Conservation (phyloP, 2,888 invertebrate species). For the Drosophila neoperkinsi region DNA sequence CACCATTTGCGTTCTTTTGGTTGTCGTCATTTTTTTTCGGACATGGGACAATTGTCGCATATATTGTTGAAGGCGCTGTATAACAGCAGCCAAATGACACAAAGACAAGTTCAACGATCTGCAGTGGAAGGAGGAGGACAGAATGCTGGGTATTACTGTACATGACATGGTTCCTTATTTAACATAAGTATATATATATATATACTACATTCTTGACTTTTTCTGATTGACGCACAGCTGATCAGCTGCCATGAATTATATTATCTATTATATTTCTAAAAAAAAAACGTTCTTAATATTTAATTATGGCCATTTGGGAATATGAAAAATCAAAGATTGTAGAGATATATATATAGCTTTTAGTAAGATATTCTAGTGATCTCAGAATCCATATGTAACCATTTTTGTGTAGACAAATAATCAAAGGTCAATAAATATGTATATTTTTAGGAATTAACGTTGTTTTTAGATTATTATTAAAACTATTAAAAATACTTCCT, state of each 20-base stretch:
- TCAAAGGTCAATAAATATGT: neutral
- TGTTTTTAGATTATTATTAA: neutral
- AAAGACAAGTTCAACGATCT: slow-evolving; percentile 60
- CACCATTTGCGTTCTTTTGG: slow-evolving; percentile 49
- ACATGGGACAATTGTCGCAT: slow-evolving; percentile 61
- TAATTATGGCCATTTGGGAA: neutral
- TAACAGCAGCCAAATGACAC: slow-evolving; percentile 33
- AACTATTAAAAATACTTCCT: neutral
- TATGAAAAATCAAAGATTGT: neutral
- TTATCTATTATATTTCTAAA: neutral
- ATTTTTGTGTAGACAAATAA: neutral
- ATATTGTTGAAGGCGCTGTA: slow-evolving; percentile 29
- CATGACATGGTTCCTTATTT: neutral
- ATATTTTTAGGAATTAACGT: neutral
- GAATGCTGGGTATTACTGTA: slow-evolving; percentile 1
- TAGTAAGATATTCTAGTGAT: no score
- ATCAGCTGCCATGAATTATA: neutral
- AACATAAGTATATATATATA: neutral
- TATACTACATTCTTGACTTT: neutral
- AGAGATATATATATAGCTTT: neutral
- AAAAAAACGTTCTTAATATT: neutral
- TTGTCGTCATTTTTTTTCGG: slow-evolving; percentile 51
- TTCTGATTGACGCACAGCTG: slow-evolving; percentile 1
- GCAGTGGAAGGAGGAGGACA: neutral
- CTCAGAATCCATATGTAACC: neutral